Evolutionary conservation across 2,888 invertebrate species (phyloP).

Genomic region (Altica lythri): DNA sequence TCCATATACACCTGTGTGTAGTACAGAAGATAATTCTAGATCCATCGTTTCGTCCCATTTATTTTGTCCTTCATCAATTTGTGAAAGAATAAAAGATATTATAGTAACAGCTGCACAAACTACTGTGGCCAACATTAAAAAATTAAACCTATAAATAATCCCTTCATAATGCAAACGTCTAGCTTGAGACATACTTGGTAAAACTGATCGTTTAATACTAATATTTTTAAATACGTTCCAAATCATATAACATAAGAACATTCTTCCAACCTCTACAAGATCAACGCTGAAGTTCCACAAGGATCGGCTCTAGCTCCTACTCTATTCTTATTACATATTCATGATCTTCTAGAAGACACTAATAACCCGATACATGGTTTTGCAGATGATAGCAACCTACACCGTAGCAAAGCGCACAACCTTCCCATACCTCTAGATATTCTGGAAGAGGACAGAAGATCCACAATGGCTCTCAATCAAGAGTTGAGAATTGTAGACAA

Average conservation of each 20-base stretch:
- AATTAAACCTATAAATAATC: conserved; percentile 96
- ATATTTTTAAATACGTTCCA: conserved; percentile 91
- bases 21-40: conserved; percentile 93
- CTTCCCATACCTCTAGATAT: too few relatives aligned
- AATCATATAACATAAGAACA: conserved; percentile 92
- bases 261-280: too few relatives aligned
- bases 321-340: too few relatives aligned
- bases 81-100: conserved; percentile 92
- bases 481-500: too few relatives aligned
- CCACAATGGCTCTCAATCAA: too few relatives aligned
- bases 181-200: conserved; percentile 93
- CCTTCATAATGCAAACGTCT: conserved; percentile 94
- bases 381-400: too few relatives aligned
- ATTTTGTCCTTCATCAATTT: conserved; percentile 92
- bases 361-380: too few relatives aligned
- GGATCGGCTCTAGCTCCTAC: too few relatives aligned
- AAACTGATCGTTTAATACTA: conserved; percentile 79
- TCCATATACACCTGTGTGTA: conserved; percentile 97
- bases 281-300: too few relatives aligned
- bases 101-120: conserved; percentile 89
- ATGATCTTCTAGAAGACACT: too few relatives aligned
- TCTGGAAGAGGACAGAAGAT: too few relatives aligned
- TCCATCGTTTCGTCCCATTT: conserved; percentile 90
- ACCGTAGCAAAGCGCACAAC: too few relatives aligned
- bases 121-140: conserved; percentile 93